These are phyloP conservation scores for Gobio gobio DNA, from an alignment of 2,113 vertebrate genomes.

Conservation along the genomic window DNA sequence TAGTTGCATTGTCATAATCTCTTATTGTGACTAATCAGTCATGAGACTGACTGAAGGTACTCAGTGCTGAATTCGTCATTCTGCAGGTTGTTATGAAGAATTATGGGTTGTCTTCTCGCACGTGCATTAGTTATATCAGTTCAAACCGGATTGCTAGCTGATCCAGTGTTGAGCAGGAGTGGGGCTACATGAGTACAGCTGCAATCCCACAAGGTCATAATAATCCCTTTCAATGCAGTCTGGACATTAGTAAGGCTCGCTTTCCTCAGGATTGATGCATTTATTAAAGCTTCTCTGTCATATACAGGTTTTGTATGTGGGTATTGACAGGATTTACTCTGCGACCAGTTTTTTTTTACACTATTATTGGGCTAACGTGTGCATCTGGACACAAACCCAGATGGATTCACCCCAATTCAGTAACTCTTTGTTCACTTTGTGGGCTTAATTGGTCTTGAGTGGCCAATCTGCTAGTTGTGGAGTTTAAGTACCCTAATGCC, in stretches of 20 bases:
- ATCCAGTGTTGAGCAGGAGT: background rate
- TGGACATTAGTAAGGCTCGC: too few relatives aligned
- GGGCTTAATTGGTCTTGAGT: background rate
- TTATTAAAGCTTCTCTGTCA: background rate
- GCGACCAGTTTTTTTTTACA: background rate
- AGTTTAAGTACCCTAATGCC: background rate
- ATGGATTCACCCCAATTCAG: slow-evolving; percentile 16
- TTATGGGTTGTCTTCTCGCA: slow-evolving; percentile 7
- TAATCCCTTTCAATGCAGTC: slow-evolving; percentile 19
- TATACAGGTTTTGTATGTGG: background rate
- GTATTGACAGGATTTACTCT: slow-evolving; percentile 4
- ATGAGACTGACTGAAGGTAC: background rate
- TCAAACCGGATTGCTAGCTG: slow-evolving; percentile 22
- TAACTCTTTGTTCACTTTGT: slow-evolving; percentile 24
- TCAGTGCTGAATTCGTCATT: slow-evolving; percentile 1
- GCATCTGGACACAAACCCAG: slow-evolving; percentile 18
- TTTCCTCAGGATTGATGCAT: background rate
- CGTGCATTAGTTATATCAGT: slow-evolving; percentile 8
- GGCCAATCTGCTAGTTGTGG: slow-evolving; percentile 8
- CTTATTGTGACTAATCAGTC: slow-evolving; percentile 21
- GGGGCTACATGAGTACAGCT: background rate
- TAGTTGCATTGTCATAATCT: background rate
- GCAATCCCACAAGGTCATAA: slow-evolving; percentile 18
- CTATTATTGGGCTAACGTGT: background rate
- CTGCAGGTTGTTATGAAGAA: background rate